phyloP scores from a whole-genome alignment of 2,113 vertebrate species.

The Neopipo cinnamomea region DNA sequence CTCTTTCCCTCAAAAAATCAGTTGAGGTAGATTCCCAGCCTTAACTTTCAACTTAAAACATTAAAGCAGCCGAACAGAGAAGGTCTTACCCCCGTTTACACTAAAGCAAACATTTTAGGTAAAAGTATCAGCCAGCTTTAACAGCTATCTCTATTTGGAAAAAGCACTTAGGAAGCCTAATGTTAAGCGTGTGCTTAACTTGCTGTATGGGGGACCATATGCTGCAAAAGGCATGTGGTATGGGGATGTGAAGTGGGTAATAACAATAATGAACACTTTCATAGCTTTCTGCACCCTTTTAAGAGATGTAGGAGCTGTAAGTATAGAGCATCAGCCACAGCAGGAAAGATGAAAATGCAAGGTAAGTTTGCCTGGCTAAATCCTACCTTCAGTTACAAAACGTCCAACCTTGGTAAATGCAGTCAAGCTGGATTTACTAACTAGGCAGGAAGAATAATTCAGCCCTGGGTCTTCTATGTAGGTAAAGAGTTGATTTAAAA shows the following conservation, averaged over 20 bases:
- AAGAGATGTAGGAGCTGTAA: background rate
- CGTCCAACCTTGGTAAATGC: background rate
- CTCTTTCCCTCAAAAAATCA: background rate
- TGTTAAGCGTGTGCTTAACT: background rate
- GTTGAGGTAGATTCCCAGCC: background rate
- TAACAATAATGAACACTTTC: slow-evolving; percentile 34
- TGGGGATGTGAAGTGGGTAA: slow-evolving; percentile 9
- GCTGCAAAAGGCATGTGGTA: background rate
- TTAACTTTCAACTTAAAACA: background rate
- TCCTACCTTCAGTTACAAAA: background rate
- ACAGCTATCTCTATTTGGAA: background rate
- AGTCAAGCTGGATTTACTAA: background rate
- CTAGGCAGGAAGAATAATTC: background rate
- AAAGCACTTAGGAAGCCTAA: background rate
- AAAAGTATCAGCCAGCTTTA: background rate
- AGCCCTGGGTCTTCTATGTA: background rate
- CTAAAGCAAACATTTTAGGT: background rate
- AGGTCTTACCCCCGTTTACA: background rate
- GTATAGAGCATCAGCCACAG: background rate
- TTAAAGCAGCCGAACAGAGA: background rate
- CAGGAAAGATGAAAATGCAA: background rate
- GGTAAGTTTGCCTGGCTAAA: background rate
- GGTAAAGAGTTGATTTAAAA: slow-evolving; percentile 5
- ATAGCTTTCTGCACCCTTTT: background rate
- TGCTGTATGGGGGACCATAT: background rate